Conservation (phyloP, 2,113 vertebrate genomes). For the Eublepharis macularius region DNA sequence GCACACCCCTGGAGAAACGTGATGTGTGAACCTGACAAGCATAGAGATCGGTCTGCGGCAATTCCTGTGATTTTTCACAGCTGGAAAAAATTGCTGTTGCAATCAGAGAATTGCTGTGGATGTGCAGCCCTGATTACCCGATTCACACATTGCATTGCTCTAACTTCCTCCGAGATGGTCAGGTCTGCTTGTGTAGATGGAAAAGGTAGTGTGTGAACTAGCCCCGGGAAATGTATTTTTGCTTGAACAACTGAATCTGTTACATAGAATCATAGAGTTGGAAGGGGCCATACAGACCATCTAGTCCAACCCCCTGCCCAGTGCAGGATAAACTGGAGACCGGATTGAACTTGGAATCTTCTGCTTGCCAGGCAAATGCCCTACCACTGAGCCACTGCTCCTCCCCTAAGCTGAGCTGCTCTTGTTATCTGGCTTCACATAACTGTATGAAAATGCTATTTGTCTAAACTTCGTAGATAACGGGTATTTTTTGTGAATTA, state of each 20-base stretch:
- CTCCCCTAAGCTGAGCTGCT: too few species aligned
- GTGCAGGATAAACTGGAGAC: too few species aligned
- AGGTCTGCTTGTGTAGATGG: neutral
- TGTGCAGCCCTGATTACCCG: neutral
- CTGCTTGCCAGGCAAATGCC: too few species aligned
- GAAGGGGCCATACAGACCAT: too few species aligned
- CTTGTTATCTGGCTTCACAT: neutral
- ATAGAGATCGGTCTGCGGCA: neutral
- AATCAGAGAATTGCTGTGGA: neutral
- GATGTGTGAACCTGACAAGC: neutral
- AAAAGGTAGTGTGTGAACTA: neutral
- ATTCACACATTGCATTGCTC: neutral
- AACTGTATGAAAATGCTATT: neutral
- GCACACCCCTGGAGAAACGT: neutral
- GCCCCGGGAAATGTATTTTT: neutral
- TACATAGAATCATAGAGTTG: too few species aligned
- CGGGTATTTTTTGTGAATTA: neutral
- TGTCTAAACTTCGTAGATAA: neutral
- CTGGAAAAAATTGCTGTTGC: neutral
- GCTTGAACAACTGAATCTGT: neutral
- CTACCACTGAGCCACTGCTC: too few species aligned
- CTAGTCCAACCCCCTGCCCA: too few species aligned
- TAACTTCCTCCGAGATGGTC: neutral
- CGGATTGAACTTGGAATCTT: too few species aligned
- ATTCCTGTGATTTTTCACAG: neutral